Base-by-base conservation (phyloP, 2,113 vertebrate genomes). In the Lepidothrix coronata region DNA sequence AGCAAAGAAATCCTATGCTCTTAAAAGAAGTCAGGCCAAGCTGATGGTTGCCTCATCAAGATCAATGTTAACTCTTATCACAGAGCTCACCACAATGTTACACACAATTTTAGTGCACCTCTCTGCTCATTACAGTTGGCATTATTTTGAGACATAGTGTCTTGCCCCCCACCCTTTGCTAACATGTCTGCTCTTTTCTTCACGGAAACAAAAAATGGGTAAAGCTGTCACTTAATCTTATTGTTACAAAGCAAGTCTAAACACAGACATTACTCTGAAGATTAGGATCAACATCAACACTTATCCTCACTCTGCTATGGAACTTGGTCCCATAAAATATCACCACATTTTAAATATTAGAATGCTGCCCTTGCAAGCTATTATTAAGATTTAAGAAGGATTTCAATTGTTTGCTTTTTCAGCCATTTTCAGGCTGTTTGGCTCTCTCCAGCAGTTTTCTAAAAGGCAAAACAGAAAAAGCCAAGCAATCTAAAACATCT, bases 391-490 rank as follows among this genome's bases (percentile, higher is more conserved):
- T 46, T 71, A 93, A 73, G 37, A 81, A 43, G 70, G 23, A 77
- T 91, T 88, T 95, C 48, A 79, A 37, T 1, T 33, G 62, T 70
- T 79, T 59, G 46, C 35, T 86, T 88, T 95, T 83, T 73, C 55
- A 92, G 68, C 28, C 52, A 30, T 61, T 90, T 90, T 59, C 52
- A 87, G 66, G 65, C 31, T 87, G 33, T 21, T 85, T 74, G 94
- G 72, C 90, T 95, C 82, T 81, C 48, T 94, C 68, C 66, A 89
- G 68, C 49, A 88, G 44, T 95, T 89, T 91, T 73, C 86, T 78
- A 68, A 83, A 92, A 75, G 22, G 33, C 86, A 95, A 89, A 79
- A 37, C 8, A 85, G 57, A 94, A 88, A 21, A 71, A 85, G 74
- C 6, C 20, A 79, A 85, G 33, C 79, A 91, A 74, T 55, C n/a